These are phyloP conservation scores for Propithecus deckenii DNA, from an alignment of 2,797 vertebrate genomes.

Conservation along the genomic window DNA sequence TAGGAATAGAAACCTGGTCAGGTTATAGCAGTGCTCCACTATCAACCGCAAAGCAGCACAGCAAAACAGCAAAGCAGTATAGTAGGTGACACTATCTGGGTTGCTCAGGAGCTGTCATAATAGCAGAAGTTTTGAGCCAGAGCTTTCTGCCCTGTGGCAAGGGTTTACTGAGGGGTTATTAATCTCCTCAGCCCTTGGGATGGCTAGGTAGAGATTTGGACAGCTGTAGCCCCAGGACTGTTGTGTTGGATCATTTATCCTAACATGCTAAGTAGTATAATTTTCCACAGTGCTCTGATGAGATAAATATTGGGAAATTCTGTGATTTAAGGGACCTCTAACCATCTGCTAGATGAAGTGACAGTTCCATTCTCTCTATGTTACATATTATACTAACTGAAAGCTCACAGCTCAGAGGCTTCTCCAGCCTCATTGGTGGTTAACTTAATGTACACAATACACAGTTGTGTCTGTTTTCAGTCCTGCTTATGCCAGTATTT, in stretches of 20 bases:
- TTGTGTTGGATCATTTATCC: slow-evolving; percentile 7
- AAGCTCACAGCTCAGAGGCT: background rate
- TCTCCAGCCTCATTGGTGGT: background rate
- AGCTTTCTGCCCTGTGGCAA: background rate
- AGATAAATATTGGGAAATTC: slow-evolving; percentile 39
- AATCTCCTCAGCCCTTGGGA: background rate
- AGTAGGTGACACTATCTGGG: background rate
- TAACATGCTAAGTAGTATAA: slow-evolving; percentile 15
- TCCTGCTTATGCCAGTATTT: background rate
- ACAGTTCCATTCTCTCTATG: background rate
- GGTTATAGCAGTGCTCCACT: background rate
- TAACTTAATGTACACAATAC: background rate
- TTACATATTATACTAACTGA: background rate
- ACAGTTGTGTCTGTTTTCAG: background rate
- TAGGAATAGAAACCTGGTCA: background rate
- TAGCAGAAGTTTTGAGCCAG: background rate
- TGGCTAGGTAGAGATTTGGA: background rate
- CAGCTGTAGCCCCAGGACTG: background rate
- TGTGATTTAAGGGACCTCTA: slow-evolving; percentile 22
- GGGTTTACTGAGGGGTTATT: slow-evolving; percentile 23
- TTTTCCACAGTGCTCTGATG: slow-evolving; percentile 9
- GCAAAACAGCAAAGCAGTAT: background rate
- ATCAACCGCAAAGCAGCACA: background rate
- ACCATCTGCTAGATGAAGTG: slow-evolving; percentile 1
- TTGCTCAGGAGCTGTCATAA: background rate